phyloP scores from a whole-genome alignment of 2,113 vertebrate genomes.

The Cervus canadensis region DNA sequence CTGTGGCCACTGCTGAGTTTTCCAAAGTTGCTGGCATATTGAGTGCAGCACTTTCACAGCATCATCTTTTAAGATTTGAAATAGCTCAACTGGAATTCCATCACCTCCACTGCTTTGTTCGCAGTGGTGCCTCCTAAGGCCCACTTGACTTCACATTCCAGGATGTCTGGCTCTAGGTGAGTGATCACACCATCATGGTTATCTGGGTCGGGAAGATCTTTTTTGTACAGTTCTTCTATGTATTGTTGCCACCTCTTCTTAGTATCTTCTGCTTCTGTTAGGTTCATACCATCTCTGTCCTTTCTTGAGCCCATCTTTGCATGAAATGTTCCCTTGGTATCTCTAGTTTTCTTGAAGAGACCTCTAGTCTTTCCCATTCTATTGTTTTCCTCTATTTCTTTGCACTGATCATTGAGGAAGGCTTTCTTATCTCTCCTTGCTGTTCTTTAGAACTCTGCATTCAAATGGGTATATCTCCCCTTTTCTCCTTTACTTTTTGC shows the following conservation, averaged over 20 bases:
- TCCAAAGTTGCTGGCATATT: neutral
- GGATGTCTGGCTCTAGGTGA: neutral
- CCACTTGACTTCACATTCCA: neutral
- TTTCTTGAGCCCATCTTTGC: neutral
- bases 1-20: neutral
- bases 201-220: neutral
- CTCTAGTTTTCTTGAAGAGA: neutral
- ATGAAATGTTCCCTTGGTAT: neutral
- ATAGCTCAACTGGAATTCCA: neutral
- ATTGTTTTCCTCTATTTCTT: neutral
- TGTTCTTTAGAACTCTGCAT: neutral
- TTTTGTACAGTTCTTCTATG: neutral
- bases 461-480: neutral
- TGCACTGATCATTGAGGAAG: neutral
- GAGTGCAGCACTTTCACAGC: neutral
- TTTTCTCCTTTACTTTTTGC: neutral
- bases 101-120: neutral
- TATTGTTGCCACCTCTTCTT: neutral
- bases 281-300: neutral
- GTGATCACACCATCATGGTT: neutral
- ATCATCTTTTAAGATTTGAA: neutral
- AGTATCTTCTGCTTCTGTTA: neutral
- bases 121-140: neutral
- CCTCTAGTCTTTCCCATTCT: neutral
- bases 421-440: neutral